These are phyloP conservation scores for Galeruca laticollis DNA, from an alignment of 2,888 invertebrate species.

Conservation along the genomic window DNA sequence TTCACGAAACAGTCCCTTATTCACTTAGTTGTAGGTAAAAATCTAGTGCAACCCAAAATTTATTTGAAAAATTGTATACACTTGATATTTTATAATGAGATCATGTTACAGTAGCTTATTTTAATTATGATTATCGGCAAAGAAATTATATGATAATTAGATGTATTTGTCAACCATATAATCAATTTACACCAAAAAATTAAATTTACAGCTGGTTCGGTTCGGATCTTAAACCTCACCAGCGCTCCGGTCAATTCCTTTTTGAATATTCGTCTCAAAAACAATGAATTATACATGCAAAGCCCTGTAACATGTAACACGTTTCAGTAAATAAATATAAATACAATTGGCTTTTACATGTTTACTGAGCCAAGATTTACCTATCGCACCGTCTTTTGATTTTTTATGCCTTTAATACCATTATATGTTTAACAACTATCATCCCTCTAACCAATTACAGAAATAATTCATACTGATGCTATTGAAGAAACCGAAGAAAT, in stretches of 20 bases:
- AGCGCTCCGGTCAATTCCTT: too few relatives aligned
- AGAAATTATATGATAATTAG: too few relatives aligned
- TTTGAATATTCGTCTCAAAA: too few relatives aligned
- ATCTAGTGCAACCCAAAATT: background rate
- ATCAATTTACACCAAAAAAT: too few relatives aligned
- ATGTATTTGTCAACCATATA: too few relatives aligned
- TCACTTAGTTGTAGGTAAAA: background rate
- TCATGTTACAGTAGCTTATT: background rate
- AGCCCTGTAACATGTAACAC: background rate
- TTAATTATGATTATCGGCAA: background rate
- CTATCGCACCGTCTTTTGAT: background rate
- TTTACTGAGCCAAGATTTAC: conserved; percentile 6
- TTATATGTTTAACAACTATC: conserved; percentile 25
- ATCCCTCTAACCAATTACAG: conserved; percentile 58
- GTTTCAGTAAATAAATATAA: background rate
- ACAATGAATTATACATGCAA: too few relatives aligned
- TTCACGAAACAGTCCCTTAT: conserved; percentile 36
- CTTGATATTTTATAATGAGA: background rate
- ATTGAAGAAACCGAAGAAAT: conserved; percentile 62
- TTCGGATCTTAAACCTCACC: too few relatives aligned
- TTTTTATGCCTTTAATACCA: conserved; percentile 17
- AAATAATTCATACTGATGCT: conserved; percentile 65
- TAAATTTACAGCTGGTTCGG: too few relatives aligned
- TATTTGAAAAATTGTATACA: background rate
- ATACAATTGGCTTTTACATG: background rate